Evolutionary conservation across 2,797 vertebrate species (phyloP), one percentile per base, ranked within the genome.

Genomic region (Hozukius guyotensis): DNA sequence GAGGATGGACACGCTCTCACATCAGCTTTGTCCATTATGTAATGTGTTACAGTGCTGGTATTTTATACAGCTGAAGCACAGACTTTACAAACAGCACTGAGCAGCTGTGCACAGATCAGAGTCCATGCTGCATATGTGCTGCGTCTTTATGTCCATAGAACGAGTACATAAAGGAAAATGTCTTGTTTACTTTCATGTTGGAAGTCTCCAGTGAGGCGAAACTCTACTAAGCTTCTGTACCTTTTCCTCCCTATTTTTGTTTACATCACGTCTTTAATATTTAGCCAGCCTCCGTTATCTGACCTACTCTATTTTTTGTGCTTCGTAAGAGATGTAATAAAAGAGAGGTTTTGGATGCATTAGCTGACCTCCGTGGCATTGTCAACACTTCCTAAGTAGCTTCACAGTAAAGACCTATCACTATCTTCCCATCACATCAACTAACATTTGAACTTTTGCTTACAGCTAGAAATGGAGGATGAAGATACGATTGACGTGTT

Each of bases 391-490:
- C 25, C 6, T n/a, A 4, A 56, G 6, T 68, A 13, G 22, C 57
- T 36, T 64, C n/a, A 57, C 20, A 14, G 20, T 31, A 49, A 68
- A 52, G 27, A 22, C 24, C 3, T 11, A n/a, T n/a, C 5, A 20
- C 25, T 77, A 7, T 13, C 2, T 61, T 67, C 10, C 10, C 22
- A 80, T 14, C 25, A 27, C 14, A 24, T 34, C 8, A 34, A 14
- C 16, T 86, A 20, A 78, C 25, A 4, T 74, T 75, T 80, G 1
- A 36, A 49, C 20, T 61, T 74, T 83, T 65, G 36, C 49, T 53
- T 65, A 4, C 94, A 99, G 98, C 95, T 99, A 93, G 97, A 98
- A 97, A 98, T 98, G 98, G 97, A 99, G 92, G 97, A 98, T 1
- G 95, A 98, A 89, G 98, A 98, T 93, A 98, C 95, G 12, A 98